phyloP scores from a whole-genome alignment of 2,797 vertebrate genomes.

The Iguana delicatissima region DNA sequence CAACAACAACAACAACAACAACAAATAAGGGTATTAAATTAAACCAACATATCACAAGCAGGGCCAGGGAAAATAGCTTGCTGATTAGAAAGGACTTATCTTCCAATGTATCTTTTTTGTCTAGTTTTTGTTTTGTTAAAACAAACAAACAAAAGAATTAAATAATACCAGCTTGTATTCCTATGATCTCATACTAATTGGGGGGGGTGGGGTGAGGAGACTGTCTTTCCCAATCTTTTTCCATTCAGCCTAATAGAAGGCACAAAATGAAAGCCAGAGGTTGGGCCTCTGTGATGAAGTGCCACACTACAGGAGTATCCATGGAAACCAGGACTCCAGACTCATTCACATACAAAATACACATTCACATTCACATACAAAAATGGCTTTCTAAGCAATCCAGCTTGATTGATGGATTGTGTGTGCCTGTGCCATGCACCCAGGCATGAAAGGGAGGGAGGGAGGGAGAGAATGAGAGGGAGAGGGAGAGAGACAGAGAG shows the following conservation, averaged over 20 bases:
- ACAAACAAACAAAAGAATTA: background rate
- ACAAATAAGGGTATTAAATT: background rate
- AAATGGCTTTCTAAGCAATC: constrained; percentile 18
- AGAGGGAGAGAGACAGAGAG: background rate
- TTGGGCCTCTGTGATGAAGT: constrained; percentile 10
- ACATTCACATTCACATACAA: accelerated
- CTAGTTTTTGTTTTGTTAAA: background rate
- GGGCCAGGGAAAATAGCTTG: background rate
- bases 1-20: no score
- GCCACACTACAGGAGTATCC: constrained; percentile 41
- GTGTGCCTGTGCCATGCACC: background rate
- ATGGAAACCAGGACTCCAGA: constrained; percentile 61
- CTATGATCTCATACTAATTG: background rate
- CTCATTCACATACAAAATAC: accelerated
- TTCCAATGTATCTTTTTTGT: background rate
- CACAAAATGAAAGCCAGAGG: background rate
- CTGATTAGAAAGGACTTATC: accelerated
- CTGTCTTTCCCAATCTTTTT: background rate
- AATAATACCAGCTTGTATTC: accelerated
- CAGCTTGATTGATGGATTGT: background rate
- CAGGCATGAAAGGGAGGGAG: background rate
- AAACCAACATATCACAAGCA: background rate
- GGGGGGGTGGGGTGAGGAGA: background rate
- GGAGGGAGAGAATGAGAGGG: background rate
- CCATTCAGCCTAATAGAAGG: background rate